Evolutionary conservation across 92 coral and sea anemone genomes (phyloP).

Genomic region (Micromussa lordhowensis): DNA sequence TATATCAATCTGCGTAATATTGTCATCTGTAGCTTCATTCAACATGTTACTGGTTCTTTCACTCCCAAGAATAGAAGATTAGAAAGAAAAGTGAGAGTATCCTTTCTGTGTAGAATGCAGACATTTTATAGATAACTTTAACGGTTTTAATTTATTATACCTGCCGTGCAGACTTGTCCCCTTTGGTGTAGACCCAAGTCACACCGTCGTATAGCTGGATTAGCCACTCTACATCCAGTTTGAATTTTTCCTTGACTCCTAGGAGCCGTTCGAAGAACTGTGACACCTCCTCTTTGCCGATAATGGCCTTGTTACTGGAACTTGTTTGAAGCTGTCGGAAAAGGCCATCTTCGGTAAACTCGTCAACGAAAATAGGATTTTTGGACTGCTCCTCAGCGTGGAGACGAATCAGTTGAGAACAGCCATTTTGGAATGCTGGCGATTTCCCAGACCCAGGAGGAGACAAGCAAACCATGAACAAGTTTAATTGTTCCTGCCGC

Average conservation of each 20-base stretch:
- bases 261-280: conserved; percentile 45
- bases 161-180: conserved; percentile 44
- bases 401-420: conserved; percentile 14
- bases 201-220: conserved; percentile 53
- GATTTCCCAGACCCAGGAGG: conserved; percentile 65
- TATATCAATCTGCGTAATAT: too few species aligned
- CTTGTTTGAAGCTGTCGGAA: conserved; percentile 17
- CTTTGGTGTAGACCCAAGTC: conserved; percentile 45
- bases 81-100: neutral
- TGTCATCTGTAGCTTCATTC: too few species aligned
- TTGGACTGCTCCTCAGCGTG: conserved; percentile 5
- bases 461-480: conserved; percentile 40
- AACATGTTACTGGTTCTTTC: too few species aligned
- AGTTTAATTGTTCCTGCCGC: conserved; percentile 22
- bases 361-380: neutral
- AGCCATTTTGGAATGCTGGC: conserved; percentile 58
- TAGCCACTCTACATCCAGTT: conserved; percentile 38
- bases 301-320: conserved; percentile 21
- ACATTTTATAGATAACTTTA: neutral
- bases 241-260: conserved; percentile 23
- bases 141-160: neutral
- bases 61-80: too few species aligned
- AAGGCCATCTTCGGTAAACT: conserved; percentile 36
- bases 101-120: neutral
- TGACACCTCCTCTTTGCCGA: conserved; percentile 49